phyloP scores from a whole-genome alignment of 2,888 invertebrate species.

The Ceramica pisi region DNA sequence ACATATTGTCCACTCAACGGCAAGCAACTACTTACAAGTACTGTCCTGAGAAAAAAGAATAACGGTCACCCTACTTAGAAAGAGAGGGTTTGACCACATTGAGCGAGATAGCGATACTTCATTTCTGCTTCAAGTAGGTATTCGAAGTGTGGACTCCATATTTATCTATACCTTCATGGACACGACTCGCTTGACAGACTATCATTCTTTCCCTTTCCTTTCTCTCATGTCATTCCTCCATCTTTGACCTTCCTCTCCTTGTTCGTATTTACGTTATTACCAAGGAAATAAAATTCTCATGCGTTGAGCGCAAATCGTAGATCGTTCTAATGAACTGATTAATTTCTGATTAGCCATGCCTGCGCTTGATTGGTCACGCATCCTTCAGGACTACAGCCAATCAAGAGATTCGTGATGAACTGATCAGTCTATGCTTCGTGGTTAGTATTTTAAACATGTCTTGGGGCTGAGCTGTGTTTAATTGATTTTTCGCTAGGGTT shows the following conservation, averaged over 20 bases:
- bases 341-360: slow-evolving; percentile 57
- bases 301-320: slow-evolving; percentile 22
- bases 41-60: no score
- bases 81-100: no score
- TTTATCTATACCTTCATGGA: no score
- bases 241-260: neutral
- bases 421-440: slow-evolving; percentile 50
- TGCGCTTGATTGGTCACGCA: slow-evolving; percentile 50
- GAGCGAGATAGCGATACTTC: no score
- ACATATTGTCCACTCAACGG: no score
- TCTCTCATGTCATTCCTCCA: neutral
- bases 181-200: no score
- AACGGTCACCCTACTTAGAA: no score
- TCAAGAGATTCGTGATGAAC: slow-evolving; percentile 57
- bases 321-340: slow-evolving; percentile 56
- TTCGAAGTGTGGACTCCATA: no score
- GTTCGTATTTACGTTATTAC: neutral
- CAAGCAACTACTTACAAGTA: no score
- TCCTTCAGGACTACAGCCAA: slow-evolving; percentile 60
- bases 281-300: slow-evolving; percentile 46
- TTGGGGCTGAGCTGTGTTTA: slow-evolving; percentile 37
- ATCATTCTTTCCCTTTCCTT: neutral
- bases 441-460: slow-evolving; percentile 35
- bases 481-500: slow-evolving; percentile 54
- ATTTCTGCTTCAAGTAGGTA: no score